Conservation (phyloP, 2,888 invertebrate genomes). For the Zygaena filipendulae region DNA sequence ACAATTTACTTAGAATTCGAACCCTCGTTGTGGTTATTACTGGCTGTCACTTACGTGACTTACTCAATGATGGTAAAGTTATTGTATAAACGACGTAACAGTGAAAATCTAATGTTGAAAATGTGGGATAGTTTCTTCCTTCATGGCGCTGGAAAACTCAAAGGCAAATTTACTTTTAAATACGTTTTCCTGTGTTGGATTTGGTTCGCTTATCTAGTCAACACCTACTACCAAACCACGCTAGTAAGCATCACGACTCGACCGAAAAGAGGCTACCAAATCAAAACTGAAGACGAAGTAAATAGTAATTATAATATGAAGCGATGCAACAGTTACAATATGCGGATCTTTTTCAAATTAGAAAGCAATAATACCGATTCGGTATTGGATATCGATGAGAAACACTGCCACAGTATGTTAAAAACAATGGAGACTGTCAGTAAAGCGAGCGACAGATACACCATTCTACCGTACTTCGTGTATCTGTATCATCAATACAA, state of each 20-base stretch:
- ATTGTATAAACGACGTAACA: constrained; percentile 20
- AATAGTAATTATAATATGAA: constrained; percentile 19
- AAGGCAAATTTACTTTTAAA: constrained; percentile 16
- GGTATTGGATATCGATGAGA: constrained; percentile 5
- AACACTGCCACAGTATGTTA: constrained; percentile 17
- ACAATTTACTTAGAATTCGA: constrained; percentile 28
- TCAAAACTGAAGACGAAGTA: constrained; percentile 23
- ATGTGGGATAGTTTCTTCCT: constrained; percentile 26
- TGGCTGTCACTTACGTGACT: constrained; percentile 20
- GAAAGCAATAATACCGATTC: constrained; percentile 8
- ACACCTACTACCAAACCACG: constrained; percentile 27
- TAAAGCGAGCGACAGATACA: constrained; percentile 22
- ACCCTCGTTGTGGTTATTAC: constrained; percentile 23
- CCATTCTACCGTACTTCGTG: constrained; percentile 22
- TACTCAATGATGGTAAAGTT: constrained; percentile 21
- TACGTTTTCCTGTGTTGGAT: constrained; percentile 29
- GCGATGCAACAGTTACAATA: constrained; percentile 29
- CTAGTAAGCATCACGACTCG: constrained; percentile 28
- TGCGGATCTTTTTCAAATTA: constrained; percentile 20
- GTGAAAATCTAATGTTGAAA: constrained; percentile 20
- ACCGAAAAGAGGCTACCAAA: constrained; percentile 27
- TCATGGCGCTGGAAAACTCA: constrained; percentile 21
- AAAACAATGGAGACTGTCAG: constrained; percentile 27
- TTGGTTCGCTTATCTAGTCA: constrained; percentile 30
- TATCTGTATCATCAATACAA: constrained; percentile 24